Base-by-base conservation (phyloP, 2,113 vertebrate genomes). In the Pyrgilauda ruficollis region DNA sequence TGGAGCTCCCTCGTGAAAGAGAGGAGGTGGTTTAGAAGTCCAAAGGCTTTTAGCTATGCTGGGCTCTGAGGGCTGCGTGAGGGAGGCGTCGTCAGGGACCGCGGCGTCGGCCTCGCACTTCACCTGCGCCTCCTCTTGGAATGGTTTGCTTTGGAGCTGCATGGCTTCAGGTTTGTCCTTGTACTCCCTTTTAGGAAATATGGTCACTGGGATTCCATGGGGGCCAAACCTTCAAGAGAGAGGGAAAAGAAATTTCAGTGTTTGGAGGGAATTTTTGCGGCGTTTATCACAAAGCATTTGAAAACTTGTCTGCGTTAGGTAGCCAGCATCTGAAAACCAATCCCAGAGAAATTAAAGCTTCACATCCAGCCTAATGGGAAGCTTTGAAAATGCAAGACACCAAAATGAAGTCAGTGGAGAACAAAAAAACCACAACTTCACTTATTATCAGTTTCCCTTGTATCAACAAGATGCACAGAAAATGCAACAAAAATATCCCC, bases 191-290 rank as follows among this genome's bases (percentile, higher is more conserved):
- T 98, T 98, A 73, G 99, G 99, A 97, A 99, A 99, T 96, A 99
- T 98, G 16, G 99, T 99, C 98, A 99, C 98, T 93, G 99, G 99
- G 95, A 99, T 99, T 86, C 99, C 99, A 81, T 99, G 99, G 33
- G 99, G 99, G 96, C 99, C 99, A 86, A 99, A 99, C 98, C 99
- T 99, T 96, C 83, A 96, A 90, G 75, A 97, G 80, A 96, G 30
- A 81, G 27, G 68, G 27, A 6, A 53, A 95, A 59, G 87, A 62
- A 94, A 52, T 79, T 26, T 92, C 93, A 87, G 24, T 6, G 26
- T 84, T 87, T 88, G 33, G 27, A 67, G 67, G 41, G 15, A 61
- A n/a, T 6, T 82, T 44, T 56, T 7, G 17, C 30, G 20, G 78
- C 3, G 6, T 63, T 89, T 27, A 12, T 41, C 56, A 53, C 80